These are phyloP conservation scores for Cyrtorhinus lividipennis DNA, from an alignment of 1,140 invertebrate species.

Conservation along the genomic window DNA sequence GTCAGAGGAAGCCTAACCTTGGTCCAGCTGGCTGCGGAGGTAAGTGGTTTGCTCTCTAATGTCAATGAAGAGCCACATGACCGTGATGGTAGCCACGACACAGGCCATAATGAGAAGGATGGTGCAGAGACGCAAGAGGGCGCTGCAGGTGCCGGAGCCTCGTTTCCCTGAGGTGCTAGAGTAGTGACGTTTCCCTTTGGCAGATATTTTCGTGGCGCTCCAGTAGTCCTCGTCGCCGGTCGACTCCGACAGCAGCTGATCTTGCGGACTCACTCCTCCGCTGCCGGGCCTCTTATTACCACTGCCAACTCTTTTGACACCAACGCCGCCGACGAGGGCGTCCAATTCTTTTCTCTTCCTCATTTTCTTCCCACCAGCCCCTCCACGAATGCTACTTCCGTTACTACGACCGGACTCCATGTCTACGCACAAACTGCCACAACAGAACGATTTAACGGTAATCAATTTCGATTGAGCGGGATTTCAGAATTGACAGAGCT, in stretches of 20 bases:
- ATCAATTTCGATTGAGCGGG: too few relatives aligned
- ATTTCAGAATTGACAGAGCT: too few relatives aligned
- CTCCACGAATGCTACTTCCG: slow-evolving; percentile 15
- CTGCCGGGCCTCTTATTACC: slow-evolving; percentile 25
- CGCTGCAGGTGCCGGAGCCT: slow-evolving; percentile 29
- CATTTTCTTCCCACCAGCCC: slow-evolving; percentile 36
- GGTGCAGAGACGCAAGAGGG: slow-evolving; percentile 41
- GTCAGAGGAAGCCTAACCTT: too few relatives aligned
- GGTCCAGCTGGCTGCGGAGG: slow-evolving; percentile 45
- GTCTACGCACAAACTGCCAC: slow-evolving; percentile 8
- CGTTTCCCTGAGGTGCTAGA: slow-evolving; percentile 28
- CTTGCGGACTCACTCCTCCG: slow-evolving; percentile 29
- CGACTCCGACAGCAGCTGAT: slow-evolving; percentile 33
- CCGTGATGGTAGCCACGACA: slow-evolving; percentile 45
- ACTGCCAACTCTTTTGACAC: slow-evolving; percentile 22
- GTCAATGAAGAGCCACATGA: slow-evolving; percentile 52
- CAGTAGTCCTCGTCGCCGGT: slow-evolving; percentile 35
- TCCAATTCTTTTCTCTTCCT: slow-evolving; percentile 40
- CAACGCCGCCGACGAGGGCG: slow-evolving; percentile 29
- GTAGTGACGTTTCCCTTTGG: slow-evolving; percentile 29
- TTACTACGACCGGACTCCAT: slow-evolving; percentile 19
- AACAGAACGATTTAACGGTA: too few relatives aligned
- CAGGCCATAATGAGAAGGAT: slow-evolving; percentile 44
- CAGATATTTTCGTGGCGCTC: slow-evolving; percentile 36
- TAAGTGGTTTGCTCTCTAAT: slow-evolving; percentile 47